Evolutionary conservation across 2,888 invertebrate species (phyloP).

Genomic region (Oscheius sp.): DNA sequence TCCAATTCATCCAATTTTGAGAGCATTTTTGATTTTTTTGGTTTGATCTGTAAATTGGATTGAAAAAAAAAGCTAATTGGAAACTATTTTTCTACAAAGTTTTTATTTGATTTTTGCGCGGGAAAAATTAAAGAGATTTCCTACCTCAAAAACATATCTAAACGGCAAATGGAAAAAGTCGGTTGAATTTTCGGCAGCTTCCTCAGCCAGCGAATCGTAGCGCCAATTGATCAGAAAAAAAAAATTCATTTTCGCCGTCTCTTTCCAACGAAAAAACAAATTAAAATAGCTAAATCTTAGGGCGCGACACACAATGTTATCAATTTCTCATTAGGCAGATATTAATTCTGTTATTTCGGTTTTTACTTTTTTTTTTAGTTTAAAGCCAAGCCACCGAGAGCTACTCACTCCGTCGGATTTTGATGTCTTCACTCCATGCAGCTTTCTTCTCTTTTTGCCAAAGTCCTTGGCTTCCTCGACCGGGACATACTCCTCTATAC

Average conservation of each 20-base stretch:
- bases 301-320: no score
- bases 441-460: not conserved
- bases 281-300: no score
- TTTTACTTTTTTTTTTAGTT: no score
- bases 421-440: constrained; percentile 5
- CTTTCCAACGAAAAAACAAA: not conserved
- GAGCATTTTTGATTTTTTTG: not conserved
- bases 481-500: constrained; percentile 51
- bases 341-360: no score
- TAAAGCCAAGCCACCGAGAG: not conserved
- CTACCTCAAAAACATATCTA: constrained; percentile 10
- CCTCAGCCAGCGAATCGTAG: not conserved
- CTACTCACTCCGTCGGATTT: constrained; percentile 15
- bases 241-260: not conserved
- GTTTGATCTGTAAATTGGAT: not conserved
- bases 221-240: no score
- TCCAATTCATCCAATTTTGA: not conserved
- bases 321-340: no score
- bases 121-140: not conserved
- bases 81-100: no score
- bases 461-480: constrained; percentile 17
- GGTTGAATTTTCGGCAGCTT: not conserved
- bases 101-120: no score
- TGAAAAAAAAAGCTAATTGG: not conserved
- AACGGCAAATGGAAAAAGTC: constrained; percentile 12